Conservation (phyloP, 2,888 invertebrate species). For the Drosophila neutralis region DNA sequence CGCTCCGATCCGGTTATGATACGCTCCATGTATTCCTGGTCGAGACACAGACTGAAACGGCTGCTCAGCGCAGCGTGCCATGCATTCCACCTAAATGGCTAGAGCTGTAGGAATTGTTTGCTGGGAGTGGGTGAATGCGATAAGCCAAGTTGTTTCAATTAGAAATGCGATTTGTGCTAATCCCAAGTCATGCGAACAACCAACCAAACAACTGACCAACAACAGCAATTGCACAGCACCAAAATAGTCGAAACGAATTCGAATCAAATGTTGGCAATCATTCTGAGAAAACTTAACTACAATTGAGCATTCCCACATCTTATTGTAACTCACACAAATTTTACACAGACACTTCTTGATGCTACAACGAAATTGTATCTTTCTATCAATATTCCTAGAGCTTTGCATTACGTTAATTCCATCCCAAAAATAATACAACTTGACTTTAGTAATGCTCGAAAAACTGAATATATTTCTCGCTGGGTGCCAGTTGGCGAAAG, state of each 20-base stretch:
- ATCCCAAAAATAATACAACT: not conserved
- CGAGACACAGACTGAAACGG: constrained; percentile 9
- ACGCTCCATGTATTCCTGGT: constrained; percentile 62
- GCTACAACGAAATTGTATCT: not conserved
- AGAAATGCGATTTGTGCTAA: constrained; percentile 69
- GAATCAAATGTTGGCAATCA: not conserved
- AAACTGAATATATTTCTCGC: not conserved
- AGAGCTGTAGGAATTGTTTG: constrained; percentile 23
- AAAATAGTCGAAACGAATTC: not conserved
- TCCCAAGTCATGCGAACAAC: constrained; percentile 62
- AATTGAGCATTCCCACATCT: not conserved
- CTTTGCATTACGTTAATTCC: not conserved
- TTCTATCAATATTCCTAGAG: not conserved
- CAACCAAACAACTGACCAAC: constrained; percentile 1
- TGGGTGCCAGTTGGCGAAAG: constrained; percentile 39
- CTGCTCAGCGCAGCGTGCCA: constrained; percentile 77
- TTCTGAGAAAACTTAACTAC: not conserved
- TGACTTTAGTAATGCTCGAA: not conserved
- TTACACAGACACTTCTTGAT: not conserved
- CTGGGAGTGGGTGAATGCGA: constrained; percentile 31
- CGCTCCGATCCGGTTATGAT: constrained; percentile 80
- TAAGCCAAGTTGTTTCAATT: constrained; percentile 74
- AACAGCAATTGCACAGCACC: not conserved
- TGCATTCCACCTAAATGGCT: constrained; percentile 73
- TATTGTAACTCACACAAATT: not conserved